Evolutionary conservation across 2,888 invertebrate genomes (phyloP).

Genomic region (Pyrochroa serraticornis): DNA sequence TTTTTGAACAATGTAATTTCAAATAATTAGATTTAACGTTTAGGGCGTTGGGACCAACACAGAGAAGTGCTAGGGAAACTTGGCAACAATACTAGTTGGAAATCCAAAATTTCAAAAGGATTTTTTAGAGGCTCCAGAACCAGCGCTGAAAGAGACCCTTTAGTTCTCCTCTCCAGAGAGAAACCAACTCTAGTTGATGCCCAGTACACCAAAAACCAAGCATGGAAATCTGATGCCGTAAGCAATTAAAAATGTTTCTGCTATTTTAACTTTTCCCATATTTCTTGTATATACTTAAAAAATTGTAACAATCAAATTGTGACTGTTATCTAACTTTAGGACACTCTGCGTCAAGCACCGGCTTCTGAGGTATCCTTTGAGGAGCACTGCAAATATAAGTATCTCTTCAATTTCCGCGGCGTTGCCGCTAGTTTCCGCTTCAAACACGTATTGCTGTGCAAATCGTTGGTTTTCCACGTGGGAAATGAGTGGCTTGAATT

Average conservation of each 20-base stretch:
- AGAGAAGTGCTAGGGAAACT: constrained; percentile 62
- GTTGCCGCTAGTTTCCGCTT: constrained; percentile 98
- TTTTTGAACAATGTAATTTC: neutral
- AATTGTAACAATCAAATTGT: neutral
- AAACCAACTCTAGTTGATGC: constrained; percentile 84
- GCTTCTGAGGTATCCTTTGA: constrained; percentile 87
- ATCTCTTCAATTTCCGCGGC: constrained; percentile 94
- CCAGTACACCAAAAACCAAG: constrained; percentile 96
- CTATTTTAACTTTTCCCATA: neutral
- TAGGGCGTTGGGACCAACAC: constrained; percentile 89
- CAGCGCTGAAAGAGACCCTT: constrained; percentile 85
- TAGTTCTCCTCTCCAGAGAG: constrained; percentile 80
- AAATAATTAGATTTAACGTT: neutral
- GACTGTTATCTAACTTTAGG: constrained; percentile 61
- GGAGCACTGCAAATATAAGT: constrained; percentile 92
- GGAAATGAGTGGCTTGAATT: constrained; percentile 95
- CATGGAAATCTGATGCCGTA: constrained; percentile 92
- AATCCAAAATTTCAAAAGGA: constrained; percentile 70
- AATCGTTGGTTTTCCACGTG: constrained; percentile 92
- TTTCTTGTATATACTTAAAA: neutral
- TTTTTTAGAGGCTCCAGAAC: constrained; percentile 97
- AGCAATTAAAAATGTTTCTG: too few relatives aligned
- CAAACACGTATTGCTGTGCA: constrained; percentile 92
- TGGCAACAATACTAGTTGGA: constrained; percentile 78
- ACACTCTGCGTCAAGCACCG: constrained; percentile 83